These are phyloP conservation scores for Tragelaphus buxtoni DNA, from an alignment of 2,113 vertebrate species.

Conservation along the genomic window DNA sequence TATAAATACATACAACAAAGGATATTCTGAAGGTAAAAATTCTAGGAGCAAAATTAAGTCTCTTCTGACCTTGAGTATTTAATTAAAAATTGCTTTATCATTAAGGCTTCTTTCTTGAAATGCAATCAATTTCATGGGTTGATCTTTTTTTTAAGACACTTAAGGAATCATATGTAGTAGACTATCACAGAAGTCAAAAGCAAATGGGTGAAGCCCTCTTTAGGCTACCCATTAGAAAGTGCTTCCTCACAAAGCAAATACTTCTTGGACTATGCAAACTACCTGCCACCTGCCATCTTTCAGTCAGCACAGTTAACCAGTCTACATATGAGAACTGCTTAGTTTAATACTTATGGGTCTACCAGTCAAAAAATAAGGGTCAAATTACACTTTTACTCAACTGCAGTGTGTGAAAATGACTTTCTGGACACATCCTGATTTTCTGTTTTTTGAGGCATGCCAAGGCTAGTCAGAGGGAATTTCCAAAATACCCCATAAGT, in stretches of 20 bases:
- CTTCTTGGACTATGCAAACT: background rate
- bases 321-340: background rate
- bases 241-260: slow-evolving; percentile 43
- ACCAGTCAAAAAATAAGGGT: background rate
- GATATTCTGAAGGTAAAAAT: background rate
- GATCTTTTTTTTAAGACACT: slow-evolving; percentile 73
- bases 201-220: background rate
- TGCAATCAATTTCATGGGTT: slow-evolving; percentile 43
- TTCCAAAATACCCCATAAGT: background rate
- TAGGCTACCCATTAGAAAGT: slow-evolving; percentile 53
- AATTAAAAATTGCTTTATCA: slow-evolving; percentile 35
- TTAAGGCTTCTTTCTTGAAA: slow-evolving; percentile 79
- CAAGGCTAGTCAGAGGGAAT: background rate
- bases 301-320: background rate
- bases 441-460: background rate
- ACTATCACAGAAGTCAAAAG: slow-evolving; percentile 70
- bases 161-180: slow-evolving; percentile 56
- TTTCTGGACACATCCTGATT: background rate
- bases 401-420: background rate
- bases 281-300: background rate
- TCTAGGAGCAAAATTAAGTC: slow-evolving; percentile 3
- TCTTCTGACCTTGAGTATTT: background rate
- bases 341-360: background rate
- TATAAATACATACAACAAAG: background rate
- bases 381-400: background rate